Percentiles rank a stretch among this genome's conserved stretches.
Evolutionary conservation across 1,140 invertebrate genomes (phyloP).

Genomic region (Habropoda laboriosa): DNA sequence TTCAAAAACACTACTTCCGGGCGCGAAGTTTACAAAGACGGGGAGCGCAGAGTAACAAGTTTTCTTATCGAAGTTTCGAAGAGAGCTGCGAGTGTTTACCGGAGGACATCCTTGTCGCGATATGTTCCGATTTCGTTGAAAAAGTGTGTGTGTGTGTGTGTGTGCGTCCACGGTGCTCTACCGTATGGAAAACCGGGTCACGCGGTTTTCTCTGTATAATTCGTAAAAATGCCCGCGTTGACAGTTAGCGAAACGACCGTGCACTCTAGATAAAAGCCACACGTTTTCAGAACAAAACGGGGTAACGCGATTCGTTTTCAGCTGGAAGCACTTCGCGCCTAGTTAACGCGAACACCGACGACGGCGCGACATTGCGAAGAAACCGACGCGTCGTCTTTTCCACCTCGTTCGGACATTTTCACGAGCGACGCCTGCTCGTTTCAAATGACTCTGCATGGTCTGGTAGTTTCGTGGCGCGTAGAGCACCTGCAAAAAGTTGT

Average conservation of each 20-base stretch:
- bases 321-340: neutral
- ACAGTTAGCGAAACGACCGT: neutral
- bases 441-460: too few species aligned
- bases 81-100: too few species aligned
- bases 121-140: neutral
- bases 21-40: too few species aligned
- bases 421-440: neutral
- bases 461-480: too few species aligned
- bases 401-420: too few species aligned
- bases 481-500: too few species aligned
- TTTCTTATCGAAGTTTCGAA: neutral
- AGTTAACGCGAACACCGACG: too few species aligned
- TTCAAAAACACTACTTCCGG: neutral
- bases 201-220: conserved; percentile 6
- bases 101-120: neutral
- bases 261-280: conserved; percentile 44
- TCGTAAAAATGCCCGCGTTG: neutral
- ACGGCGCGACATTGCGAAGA: too few species aligned
- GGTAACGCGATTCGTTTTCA: conserved; percentile 41
- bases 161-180: neutral
- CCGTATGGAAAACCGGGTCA: neutral
- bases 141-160: neutral
- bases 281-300: conserved; percentile 7
- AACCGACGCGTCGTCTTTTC: too few species aligned
- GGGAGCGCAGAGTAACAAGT: neutral